phyloP scores from a whole-genome alignment of 2,797 vertebrate species.

The Macropus fuliginosus region DNA sequence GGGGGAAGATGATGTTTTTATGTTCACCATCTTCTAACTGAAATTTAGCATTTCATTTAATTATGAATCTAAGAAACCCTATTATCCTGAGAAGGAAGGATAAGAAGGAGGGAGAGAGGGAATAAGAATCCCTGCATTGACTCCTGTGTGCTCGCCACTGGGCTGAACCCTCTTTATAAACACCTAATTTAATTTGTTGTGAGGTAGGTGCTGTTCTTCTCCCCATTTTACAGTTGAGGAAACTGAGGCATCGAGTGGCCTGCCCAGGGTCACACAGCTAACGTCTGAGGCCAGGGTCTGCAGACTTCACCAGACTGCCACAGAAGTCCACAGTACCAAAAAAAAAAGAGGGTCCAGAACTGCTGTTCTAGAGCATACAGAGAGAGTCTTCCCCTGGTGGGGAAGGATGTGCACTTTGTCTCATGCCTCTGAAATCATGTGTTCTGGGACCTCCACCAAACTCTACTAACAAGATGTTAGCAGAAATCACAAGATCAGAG shows the following conservation, averaged over 20 bases:
- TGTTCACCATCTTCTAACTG: not conserved
- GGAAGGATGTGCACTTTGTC: not conserved
- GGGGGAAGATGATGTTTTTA: not conserved
- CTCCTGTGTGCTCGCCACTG: no score
- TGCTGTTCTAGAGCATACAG: not conserved
- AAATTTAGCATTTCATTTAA: not conserved
- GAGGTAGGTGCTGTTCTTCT: not conserved
- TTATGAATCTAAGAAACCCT: not conserved
- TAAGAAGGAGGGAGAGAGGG: no score
- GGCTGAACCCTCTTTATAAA: no score
- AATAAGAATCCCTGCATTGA: no score
- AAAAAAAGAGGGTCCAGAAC: not conserved
- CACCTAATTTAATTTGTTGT: not conserved
- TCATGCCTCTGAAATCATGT: not conserved
- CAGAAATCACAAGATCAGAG: no score
- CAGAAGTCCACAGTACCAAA: not conserved
- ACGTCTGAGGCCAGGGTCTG: not conserved
- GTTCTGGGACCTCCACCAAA: rapidly evolving
- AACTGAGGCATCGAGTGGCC: not conserved
- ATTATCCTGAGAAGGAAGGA: not conserved
- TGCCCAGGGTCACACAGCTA: not conserved
- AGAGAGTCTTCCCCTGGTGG: not conserved
- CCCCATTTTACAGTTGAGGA: not conserved
- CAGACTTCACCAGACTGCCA: not conserved
- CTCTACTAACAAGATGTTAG: not conserved